phyloP scores from a whole-genome alignment of 2,888 invertebrate species.

The Rhagonycha lutea region DNA sequence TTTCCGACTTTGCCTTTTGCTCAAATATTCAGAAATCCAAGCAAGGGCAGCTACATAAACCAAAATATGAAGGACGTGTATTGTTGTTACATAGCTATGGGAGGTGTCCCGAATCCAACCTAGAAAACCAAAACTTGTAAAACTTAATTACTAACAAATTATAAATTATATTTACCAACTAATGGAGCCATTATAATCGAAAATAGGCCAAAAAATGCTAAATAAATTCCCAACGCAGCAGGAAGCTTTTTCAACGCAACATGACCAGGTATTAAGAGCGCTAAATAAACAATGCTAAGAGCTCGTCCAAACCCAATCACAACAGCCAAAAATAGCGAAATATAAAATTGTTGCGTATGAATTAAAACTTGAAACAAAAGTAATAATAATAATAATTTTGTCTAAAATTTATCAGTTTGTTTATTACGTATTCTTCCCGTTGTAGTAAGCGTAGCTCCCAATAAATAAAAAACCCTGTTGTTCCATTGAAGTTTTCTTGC shows the following conservation, averaged over 20 bases:
- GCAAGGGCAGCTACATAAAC: conserved; percentile 66
- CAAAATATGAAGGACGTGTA: conserved; percentile 69
- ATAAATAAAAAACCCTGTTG: conserved; percentile 70
- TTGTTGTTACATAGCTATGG: conserved; percentile 61
- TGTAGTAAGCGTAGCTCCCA: conserved; percentile 70
- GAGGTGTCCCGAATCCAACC: conserved; percentile 69
- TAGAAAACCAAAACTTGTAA: too few relatives aligned
- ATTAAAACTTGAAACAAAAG: conserved; percentile 59
- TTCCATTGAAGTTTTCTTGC: conserved; percentile 73
- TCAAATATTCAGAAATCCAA: conserved; percentile 64
- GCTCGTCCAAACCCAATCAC: conserved; percentile 74
- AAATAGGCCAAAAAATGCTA: conserved; percentile 68
- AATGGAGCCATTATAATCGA: conserved; percentile 67
- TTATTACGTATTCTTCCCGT: conserved; percentile 66
- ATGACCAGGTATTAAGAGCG: conserved; percentile 72
- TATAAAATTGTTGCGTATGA: conserved; percentile 60
- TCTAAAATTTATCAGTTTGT: not conserved
- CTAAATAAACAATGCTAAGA: conserved; percentile 74
- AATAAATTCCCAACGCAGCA: conserved; percentile 71
- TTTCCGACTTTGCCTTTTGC: conserved; percentile 28
- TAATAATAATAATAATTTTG: not conserved
- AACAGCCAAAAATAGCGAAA: conserved; percentile 63
- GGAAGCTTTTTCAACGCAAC: conserved; percentile 72
- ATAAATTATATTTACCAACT: too few relatives aligned
- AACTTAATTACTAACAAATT: too few relatives aligned